Conservation (phyloP, 2,797 vertebrate species). For the Coregonus ussuriensis region DNA sequence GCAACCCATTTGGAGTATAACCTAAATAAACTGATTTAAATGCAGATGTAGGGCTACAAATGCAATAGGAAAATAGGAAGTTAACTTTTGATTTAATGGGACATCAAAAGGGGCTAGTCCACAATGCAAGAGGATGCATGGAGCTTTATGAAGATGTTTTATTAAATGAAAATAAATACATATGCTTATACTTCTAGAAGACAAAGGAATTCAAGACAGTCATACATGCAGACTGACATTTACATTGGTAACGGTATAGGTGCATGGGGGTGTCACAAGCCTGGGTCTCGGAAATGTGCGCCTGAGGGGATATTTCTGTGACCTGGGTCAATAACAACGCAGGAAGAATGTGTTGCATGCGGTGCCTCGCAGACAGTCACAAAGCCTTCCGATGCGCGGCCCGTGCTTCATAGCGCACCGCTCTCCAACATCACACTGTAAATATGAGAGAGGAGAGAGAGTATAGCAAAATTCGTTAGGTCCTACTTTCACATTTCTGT, state of each 20-base stretch:
- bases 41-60: not conserved
- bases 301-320: not conserved
- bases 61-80: not conserved
- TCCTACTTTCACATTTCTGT: not conserved
- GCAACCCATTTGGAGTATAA: no score
- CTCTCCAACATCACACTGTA: slow-evolving; percentile 80
- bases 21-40: not conserved
- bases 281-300: slow-evolving; percentile 3
- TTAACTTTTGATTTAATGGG: not conserved
- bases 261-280: slow-evolving; percentile 10
- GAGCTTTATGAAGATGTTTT: slow-evolving; percentile 9
- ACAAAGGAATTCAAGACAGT: slow-evolving; percentile 27
- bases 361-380: slow-evolving; percentile 81
- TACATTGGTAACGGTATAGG: slow-evolving; percentile 1
- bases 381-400: slow-evolving; percentile 81
- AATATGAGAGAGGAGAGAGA: slow-evolving; percentile 7
- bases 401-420: slow-evolving; percentile 83
- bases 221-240: slow-evolving; percentile 23
- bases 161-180: slow-evolving; percentile 6
- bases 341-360: slow-evolving; percentile 84
- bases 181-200: slow-evolving; percentile 3
- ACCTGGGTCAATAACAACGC: slow-evolving; percentile 77
- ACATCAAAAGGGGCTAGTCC: not conserved
- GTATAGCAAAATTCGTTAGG: not conserved
- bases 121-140: not conserved